A percentile compares a stretch with the other conserved stretches of the same genome.
These are phyloP conservation scores for Mastigias papua DNA, from an alignment of 30 jellyfish, hydroid and myxozoan species.

Conservation along the genomic window DNA sequence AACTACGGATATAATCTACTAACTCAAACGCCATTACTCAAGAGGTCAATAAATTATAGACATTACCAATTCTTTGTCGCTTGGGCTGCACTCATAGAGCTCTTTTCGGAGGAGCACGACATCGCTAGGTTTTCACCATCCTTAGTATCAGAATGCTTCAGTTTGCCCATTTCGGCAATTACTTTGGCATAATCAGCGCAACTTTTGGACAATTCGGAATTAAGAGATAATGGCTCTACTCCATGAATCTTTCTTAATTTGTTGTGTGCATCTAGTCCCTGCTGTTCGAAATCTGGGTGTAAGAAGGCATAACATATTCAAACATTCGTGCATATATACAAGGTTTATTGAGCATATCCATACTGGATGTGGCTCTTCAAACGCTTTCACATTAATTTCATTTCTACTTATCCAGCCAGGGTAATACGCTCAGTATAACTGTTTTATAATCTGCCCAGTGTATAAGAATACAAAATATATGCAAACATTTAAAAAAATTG, in stretches of 20 bases:
- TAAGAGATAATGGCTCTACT: slow-evolving; percentile 25
- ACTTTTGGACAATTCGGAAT: slow-evolving; percentile 37
- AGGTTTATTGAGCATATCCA: no score
- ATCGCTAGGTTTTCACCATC: slow-evolving; percentile 77
- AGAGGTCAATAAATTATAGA: no score
- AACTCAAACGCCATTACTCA: no score
- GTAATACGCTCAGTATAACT: no score
- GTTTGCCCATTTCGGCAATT: slow-evolving; percentile 44
- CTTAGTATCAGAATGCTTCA: slow-evolving; percentile 49
- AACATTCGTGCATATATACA: not conserved
- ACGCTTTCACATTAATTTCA: no score
- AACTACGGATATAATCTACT: no score
- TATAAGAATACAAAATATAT: no score
- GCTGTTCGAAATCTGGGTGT: slow-evolving; percentile 43
- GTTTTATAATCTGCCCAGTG: no score
- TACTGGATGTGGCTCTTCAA: no score
- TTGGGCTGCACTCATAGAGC: slow-evolving; percentile 59
- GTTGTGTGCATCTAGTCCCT: slow-evolving; percentile 66
- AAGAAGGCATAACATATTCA: not conserved
- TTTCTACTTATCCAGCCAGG: no score
- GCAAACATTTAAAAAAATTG: no score
- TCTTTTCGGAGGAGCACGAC: slow-evolving; percentile 36
- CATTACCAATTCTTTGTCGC: slow-evolving; percentile 79
- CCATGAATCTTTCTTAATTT: slow-evolving; percentile 59
- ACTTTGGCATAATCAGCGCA: slow-evolving; percentile 66